These are phyloP conservation scores for Callyntrura guangdongensis DNA, from an alignment of 2,888 invertebrate species.

Conservation along the genomic window DNA sequence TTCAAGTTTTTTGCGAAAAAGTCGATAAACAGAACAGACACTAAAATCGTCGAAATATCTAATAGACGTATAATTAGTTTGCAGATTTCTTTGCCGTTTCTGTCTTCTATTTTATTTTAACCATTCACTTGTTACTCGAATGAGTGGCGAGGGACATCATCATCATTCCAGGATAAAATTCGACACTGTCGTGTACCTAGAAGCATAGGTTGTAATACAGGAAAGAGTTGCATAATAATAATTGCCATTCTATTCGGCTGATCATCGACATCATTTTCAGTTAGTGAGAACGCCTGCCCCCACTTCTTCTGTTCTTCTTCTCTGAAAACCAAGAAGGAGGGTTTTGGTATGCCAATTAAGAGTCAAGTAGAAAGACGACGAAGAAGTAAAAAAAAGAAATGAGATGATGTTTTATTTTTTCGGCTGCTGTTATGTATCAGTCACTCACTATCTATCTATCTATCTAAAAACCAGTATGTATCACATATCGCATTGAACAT, in stretches of 20 bases:
- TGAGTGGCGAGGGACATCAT: neutral
- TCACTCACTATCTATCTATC: conserved; percentile 54
- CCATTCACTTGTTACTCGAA: neutral
- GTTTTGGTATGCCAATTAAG: conserved; percentile 85
- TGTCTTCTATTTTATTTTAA: neutral
- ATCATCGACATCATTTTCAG: conserved; percentile 56
- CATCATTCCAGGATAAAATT: neutral
- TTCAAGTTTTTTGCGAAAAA: conserved; percentile 13
- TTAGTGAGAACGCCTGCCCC: conserved; percentile 19
- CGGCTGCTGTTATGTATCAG: conserved; percentile 48
- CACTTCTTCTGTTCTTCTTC: conserved; percentile 35
- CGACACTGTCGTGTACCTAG: neutral
- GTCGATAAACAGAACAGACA: conserved; percentile 8
- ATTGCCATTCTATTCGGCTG: conserved; percentile 58
- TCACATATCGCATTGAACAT: conserved; percentile 64
- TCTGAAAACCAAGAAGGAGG: conserved; percentile 78
- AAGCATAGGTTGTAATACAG: conserved; percentile 35
- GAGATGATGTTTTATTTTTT: conserved; percentile 54
- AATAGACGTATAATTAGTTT: conserved; percentile 3
- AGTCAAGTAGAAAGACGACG: conserved; percentile 83
- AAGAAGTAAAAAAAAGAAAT: conserved; percentile 57
- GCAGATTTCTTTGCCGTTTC: neutral
- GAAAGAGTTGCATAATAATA: conserved; percentile 71
- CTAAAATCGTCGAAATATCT: neutral
- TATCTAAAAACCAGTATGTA: conserved; percentile 38